Base-by-base conservation (phyloP, 1,140 invertebrate genomes). In the Parapsyche elsis region DNA sequence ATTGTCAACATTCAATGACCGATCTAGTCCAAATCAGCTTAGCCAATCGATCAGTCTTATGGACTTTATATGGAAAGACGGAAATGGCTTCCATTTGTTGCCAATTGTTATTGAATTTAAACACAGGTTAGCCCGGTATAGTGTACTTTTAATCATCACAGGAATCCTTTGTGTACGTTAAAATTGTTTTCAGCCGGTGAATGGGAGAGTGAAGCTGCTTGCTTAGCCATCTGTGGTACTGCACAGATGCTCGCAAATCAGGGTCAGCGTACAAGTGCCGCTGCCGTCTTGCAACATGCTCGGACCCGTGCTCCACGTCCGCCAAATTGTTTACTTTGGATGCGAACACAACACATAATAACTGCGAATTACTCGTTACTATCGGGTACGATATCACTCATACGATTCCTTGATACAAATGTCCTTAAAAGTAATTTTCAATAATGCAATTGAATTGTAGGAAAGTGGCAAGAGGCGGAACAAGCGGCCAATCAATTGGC, bases 31-130 rank as follows among this genome's bases (percentile, higher is more conserved):
- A 94, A 49, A 92, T 93, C 57, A 94, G 93, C 26, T 91, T 94
- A 79, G 91, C 94, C 0, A 92, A 96, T 85, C 94, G 95, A 83
- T 93, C 95, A 0, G 94, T 94, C 0, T 88, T 98, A 0, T 97
- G 96, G 96, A 90, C 92, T 12, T 91, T 96, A 75, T 98, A 97
- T 86, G 96, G 96, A 0, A 94, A 96, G 86, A 93, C 92, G 45
- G 94, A 95, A 87, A 93, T 96, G 90, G 92, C 92, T 0, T 93
- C 93, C 0, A 87, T 97, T 45, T 94, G 91, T 84, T 93, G 93
- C 61, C 95, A 97, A 85, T 84, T 96, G 19, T 87, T 97, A 16
- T 88, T 98, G 0, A 91, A 94, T 83, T 89, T 95, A 10, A 94
- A 95, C 81, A 88, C 88, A 38, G 88, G 88, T 89, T 84, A 84